A percentile compares a stretch with the other conserved stretches of the same genome.
phyloP scores from a whole-genome alignment of 2,888 invertebrate genomes.

The Cantharis lateralis region DNA sequence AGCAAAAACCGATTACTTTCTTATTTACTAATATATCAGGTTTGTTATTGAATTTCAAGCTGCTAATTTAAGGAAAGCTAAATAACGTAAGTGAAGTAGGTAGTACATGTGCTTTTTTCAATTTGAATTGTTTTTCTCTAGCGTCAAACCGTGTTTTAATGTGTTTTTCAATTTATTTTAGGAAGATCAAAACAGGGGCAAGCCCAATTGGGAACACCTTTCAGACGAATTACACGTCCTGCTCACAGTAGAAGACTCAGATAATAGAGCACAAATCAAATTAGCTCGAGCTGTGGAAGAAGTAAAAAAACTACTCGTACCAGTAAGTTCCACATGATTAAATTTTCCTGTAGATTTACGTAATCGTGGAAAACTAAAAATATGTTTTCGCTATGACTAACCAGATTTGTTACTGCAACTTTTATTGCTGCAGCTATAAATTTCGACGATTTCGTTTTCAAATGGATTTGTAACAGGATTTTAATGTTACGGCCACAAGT shows the following conservation, averaged over 20 bases:
- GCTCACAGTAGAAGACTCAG: conserved; percentile 98
- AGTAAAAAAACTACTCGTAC: conserved; percentile 96
- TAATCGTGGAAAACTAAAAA: neutral
- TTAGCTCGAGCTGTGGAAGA: conserved; percentile 95
- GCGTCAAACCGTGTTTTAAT: neutral
- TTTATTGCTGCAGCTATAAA: neutral
- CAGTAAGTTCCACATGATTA: conserved; percentile 69
- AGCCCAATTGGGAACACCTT: conserved; percentile 99
- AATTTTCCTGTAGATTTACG: neutral
- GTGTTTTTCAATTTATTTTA: conserved; percentile 53
- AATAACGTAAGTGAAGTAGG: neutral
- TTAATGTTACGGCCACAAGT: neutral
- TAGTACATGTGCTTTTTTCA: neutral
- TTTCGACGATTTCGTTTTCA: neutral
- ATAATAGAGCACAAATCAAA: conserved; percentile 94
- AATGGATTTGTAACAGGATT: neutral
- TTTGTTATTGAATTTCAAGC: conserved; percentile 10
- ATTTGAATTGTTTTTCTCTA: neutral
- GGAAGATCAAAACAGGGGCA: conserved; percentile 99
- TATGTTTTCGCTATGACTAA: neutral
- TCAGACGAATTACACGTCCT: conserved; percentile 98
- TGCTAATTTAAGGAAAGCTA: conserved; percentile 1
- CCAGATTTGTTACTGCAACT: neutral
- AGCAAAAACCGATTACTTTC: neutral
- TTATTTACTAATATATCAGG: conserved; percentile 1